Percentiles rank a stretch among this genome's conserved stretches.
Conservation (phyloP, 2,888 invertebrate genomes). For the Actias luna region DNA sequence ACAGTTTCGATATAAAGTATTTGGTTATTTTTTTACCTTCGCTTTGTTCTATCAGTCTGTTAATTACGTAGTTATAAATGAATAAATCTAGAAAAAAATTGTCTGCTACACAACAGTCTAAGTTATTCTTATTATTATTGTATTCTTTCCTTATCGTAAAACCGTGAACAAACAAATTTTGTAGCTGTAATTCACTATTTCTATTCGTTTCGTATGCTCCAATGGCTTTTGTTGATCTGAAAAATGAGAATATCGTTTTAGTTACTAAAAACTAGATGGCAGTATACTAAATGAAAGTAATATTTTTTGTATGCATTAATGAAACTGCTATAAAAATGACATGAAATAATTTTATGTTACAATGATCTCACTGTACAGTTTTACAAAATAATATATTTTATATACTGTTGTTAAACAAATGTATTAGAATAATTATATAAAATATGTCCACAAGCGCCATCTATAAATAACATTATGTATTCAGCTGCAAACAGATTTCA, state of each 20-base stretch:
- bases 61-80: neutral
- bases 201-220: neutral
- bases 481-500: too few relatives aligned
- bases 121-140: neutral
- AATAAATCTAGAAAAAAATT: slow-evolving; percentile 5
- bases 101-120: neutral
- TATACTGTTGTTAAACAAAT: neutral
- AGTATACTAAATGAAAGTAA: neutral
- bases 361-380: neutral
- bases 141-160: neutral
- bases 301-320: neutral
- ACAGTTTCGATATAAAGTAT: neutral
- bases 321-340: neutral
- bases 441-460: neutral
- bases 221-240: neutral
- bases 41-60: neutral
- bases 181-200: neutral
- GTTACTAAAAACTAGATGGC: neutral
- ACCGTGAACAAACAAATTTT: neutral
- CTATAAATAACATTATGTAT: neutral
- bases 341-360: neutral
- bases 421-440: too few relatives aligned
- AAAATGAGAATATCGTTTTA: neutral
- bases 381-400: neutral
- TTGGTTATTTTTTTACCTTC: neutral